Evolutionary conservation across 2,113 vertebrate genomes (phyloP).

Genomic region (Solenodon paradoxus): DNA sequence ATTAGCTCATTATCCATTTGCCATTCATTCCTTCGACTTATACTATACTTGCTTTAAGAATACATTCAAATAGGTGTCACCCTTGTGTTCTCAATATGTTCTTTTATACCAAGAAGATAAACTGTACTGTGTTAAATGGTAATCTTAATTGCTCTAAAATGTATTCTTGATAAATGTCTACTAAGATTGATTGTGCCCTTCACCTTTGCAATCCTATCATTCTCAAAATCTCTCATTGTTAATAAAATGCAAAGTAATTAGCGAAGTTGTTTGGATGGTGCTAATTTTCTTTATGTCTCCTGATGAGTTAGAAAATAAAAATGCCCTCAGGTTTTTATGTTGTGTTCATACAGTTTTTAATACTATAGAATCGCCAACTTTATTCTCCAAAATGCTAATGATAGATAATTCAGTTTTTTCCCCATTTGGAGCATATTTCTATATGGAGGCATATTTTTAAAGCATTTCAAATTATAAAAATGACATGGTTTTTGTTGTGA

Average conservation of each 20-base stretch:
- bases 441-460: neutral
- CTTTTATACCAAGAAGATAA: slow-evolving; percentile 22
- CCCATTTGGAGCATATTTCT: neutral
- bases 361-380: neutral
- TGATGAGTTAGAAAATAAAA: slow-evolving; percentile 51
- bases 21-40: neutral
- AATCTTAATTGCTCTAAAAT: slow-evolving; percentile 46
- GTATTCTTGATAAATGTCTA: slow-evolving; percentile 23
- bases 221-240: slow-evolving; percentile 55
- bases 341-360: slow-evolving; percentile 25
- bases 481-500: neutral
- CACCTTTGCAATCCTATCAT: slow-evolving; percentile 57
- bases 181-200: slow-evolving; percentile 24
- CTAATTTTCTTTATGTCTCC: neutral
- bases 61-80: neutral
- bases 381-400: neutral
- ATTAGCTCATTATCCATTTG: neutral
- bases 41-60: neutral
- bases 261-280: slow-evolving; percentile 32
- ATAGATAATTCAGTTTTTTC: neutral
- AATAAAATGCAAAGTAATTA: slow-evolving; percentile 62
- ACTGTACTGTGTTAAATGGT: slow-evolving; percentile 15
- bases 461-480: neutral
- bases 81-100: neutral
- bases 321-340: neutral